Evolutionary conservation across 23 tunicate species (phyloP).

Genomic region (Trididemnum nubilum): DNA sequence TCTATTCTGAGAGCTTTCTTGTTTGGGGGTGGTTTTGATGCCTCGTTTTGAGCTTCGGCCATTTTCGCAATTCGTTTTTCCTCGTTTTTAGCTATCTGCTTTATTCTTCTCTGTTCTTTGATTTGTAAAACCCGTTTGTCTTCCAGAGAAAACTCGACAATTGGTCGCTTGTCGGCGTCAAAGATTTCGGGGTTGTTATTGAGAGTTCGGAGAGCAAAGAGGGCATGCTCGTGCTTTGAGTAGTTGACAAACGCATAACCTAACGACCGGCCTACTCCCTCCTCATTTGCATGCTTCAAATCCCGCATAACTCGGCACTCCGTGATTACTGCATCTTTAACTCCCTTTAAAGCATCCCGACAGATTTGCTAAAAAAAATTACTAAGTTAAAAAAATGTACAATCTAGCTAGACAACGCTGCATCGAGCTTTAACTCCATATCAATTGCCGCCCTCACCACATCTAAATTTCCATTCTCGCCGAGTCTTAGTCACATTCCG

Average conservation of each 20-base stretch:
- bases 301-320: conserved; percentile 85
- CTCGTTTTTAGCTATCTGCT: conserved; percentile 50
- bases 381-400: no score
- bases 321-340: conserved; percentile 25
- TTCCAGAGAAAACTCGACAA: conserved; percentile 97
- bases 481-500: no score
- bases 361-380: conserved; percentile 42
- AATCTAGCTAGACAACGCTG: neutral
- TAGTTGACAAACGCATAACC: conserved; percentile 93
- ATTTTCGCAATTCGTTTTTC: conserved; percentile 1
- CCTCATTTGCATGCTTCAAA: conserved; percentile 41
- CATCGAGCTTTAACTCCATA: neutral
- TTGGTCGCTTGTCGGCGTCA: conserved; percentile 82
- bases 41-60: neutral
- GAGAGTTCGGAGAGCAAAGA: conserved; percentile 68
- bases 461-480: no score
- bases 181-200: conserved; percentile 96
- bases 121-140: conserved; percentile 70
- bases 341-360: conserved; percentile 40
- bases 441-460: no score
- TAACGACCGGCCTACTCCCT: conserved; percentile 67
- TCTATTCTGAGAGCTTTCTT: conserved; percentile 8
- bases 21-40: neutral
- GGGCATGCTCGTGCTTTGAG: conserved; percentile 78
- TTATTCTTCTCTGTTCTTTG: conserved; percentile 50